Conservation (phyloP, 2,888 invertebrate genomes). For the Lepidonotus clava region DNA sequence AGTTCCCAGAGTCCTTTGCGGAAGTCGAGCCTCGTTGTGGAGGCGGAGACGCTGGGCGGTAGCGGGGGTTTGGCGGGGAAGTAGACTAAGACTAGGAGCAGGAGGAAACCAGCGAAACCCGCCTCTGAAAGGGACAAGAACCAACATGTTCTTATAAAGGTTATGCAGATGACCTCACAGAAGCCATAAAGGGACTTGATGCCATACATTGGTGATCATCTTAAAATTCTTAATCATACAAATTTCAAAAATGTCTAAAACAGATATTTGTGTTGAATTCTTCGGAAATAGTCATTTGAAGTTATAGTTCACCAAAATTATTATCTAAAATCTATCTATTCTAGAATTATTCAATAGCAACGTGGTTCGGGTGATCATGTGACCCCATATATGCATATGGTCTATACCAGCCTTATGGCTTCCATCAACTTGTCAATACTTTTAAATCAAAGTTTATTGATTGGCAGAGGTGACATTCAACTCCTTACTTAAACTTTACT, state of each 20-base stretch:
- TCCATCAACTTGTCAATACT: too few relatives aligned
- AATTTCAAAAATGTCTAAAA: not conserved
- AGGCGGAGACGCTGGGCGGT: constrained; percentile 65
- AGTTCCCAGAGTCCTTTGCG: constrained; percentile 59
- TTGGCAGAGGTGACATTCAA: too few relatives aligned
- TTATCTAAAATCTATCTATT: too few relatives aligned
- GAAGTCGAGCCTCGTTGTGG: constrained; percentile 62
- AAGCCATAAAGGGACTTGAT: not conserved
- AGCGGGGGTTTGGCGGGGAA: constrained; percentile 64
- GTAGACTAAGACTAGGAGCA: constrained; percentile 62
- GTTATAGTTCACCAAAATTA: too few relatives aligned
- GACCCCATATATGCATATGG: too few relatives aligned
- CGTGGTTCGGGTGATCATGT: too few relatives aligned
- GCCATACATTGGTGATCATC: not conserved
- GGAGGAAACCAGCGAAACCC: constrained; percentile 54
- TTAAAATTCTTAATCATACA: not conserved
- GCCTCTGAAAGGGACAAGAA: constrained; percentile 58
- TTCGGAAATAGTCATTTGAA: too few relatives aligned
- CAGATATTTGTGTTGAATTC: too few relatives aligned
- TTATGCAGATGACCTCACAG: not conserved
- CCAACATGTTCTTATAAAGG: not conserved
- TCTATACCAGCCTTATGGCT: too few relatives aligned
- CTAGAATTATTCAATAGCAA: too few relatives aligned
- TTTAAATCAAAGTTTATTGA: too few relatives aligned
- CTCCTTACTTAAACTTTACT: too few relatives aligned